Conservation (phyloP, 2,113 vertebrate species). For the Eudyptes chrysolophus region DNA sequence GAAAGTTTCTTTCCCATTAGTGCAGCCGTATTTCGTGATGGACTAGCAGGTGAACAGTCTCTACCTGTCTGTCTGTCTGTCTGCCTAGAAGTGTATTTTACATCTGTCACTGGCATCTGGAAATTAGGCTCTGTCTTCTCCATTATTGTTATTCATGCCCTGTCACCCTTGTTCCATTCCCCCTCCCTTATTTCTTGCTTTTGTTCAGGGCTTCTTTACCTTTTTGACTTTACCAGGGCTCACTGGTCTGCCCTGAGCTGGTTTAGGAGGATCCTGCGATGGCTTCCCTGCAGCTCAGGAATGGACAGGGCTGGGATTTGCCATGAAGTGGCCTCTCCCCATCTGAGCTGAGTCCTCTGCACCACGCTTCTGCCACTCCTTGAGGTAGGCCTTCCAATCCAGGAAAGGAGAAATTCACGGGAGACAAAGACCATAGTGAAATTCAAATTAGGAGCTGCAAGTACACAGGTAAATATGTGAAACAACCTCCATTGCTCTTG, state of each 20-base stretch:
- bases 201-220: neutral
- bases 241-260: neutral
- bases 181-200: neutral
- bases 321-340: rapidly evolving
- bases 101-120: neutral
- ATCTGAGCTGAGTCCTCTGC: neutral
- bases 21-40: neutral
- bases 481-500: neutral
- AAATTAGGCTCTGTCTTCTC: neutral
- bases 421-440: neutral
- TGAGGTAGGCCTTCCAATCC: neutral
- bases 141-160: neutral
- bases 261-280: rapidly evolving
- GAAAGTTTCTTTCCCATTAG: neutral
- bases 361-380: neutral
- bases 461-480: neutral
- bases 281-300: neutral
- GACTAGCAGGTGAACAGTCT: neutral
- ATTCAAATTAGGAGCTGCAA: neutral
- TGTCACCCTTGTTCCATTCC: neutral
- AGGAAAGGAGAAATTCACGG: neutral
- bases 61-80: neutral
- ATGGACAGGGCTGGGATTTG: neutral
- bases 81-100: neutral
- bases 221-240: neutral